Percentiles rank a stretch among this genome's conserved stretches.
These are phyloP conservation scores for Pterostichus niger DNA, from an alignment of 2,888 invertebrate species.

Conservation along the genomic window DNA sequence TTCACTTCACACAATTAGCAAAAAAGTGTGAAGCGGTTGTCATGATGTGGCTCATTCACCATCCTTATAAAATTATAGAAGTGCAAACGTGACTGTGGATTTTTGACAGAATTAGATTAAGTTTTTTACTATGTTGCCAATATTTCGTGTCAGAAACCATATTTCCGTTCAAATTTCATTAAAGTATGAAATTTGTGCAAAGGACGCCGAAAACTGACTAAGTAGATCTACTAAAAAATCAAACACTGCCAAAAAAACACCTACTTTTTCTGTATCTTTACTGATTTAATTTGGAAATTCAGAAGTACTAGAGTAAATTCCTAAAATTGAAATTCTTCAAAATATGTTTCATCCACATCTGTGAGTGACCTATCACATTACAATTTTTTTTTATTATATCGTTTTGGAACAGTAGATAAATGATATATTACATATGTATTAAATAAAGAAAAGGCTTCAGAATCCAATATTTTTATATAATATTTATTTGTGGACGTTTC, in stretches of 20 bases:
- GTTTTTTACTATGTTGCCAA: constrained; percentile 54
- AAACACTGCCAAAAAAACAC: constrained; percentile 17
- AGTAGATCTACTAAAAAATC: constrained; percentile 3
- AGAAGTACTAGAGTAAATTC: no score
- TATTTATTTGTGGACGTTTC: no score
- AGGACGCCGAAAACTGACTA: constrained; percentile 22
- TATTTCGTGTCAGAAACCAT: constrained; percentile 40
- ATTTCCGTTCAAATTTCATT: constrained; percentile 55
- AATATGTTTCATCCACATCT: no score
- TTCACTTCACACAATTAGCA: background rate
- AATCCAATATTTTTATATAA: no score
- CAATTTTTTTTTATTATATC: no score
- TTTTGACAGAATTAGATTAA: constrained; percentile 62
- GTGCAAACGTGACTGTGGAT: constrained; percentile 63
- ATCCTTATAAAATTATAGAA: constrained; percentile 41
- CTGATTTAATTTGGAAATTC: no score
- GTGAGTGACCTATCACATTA: no score
- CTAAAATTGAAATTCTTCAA: no score
- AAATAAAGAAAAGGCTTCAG: no score
- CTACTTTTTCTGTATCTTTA: no score
- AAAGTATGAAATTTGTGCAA: constrained; percentile 46
- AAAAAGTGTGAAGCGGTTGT: constrained; percentile 51
- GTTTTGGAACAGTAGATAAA: no score
- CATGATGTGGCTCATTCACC: background rate
- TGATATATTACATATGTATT: no score